Evolutionary conservation across 2,113 vertebrate genomes (phyloP).

Genomic region (Rattus rattus): DNA sequence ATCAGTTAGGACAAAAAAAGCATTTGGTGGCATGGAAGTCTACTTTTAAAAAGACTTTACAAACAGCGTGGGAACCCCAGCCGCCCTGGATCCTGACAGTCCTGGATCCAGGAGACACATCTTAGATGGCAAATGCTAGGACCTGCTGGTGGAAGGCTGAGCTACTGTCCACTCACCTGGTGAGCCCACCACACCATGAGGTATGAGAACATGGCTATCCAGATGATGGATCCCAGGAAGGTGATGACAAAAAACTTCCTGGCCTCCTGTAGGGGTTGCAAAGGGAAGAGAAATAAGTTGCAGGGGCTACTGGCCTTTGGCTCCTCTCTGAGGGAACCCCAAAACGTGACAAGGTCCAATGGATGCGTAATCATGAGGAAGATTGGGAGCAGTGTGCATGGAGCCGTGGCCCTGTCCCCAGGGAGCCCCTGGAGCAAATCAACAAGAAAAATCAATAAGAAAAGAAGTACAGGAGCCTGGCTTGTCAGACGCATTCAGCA

Average conservation of each 20-base stretch:
- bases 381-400: background rate
- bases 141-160: too few species aligned
- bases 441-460: background rate
- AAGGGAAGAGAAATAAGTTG: constrained; percentile 71
- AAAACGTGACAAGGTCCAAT: background rate
- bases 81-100: background rate
- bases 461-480: too few species aligned
- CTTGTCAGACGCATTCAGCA: too few species aligned
- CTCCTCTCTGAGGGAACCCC: background rate
- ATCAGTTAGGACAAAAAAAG: background rate
- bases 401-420: background rate
- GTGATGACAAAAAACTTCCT: constrained; percentile 92
- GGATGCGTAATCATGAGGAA: background rate
- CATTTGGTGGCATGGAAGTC: background rate
- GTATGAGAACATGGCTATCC: constrained; percentile 97
- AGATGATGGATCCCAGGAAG: constrained; percentile 95
- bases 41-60: background rate
- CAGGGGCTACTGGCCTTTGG: constrained; percentile 24
- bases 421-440: background rate
- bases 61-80: background rate
- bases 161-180: constrained; percentile 90
- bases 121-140: background rate
- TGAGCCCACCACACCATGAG: constrained; percentile 99
- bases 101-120: background rate
- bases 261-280: constrained; percentile 88